Evolutionary conservation across 2,113 vertebrate species (phyloP).

Genomic region (Percopsis transmontana): DNA sequence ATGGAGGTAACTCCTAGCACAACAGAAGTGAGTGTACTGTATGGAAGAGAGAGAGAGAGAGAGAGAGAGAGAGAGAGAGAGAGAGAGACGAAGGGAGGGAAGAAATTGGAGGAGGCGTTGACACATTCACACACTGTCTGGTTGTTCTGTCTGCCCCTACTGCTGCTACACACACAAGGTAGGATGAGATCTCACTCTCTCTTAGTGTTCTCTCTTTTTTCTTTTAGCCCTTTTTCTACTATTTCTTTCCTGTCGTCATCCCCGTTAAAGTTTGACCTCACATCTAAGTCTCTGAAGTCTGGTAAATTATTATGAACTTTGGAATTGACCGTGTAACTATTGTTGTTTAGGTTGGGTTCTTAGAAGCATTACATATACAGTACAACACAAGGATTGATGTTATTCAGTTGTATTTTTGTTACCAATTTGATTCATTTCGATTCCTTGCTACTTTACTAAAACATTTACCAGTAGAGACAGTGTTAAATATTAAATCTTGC

Average conservation of each 20-base stretch:
- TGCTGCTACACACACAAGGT: conserved; percentile 39
- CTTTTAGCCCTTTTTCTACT: background rate
- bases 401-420: too few relatives aligned
- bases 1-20: conserved; percentile 52
- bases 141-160: conserved; percentile 31
- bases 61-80: conserved; percentile 18
- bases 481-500: too few relatives aligned
- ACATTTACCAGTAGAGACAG: too few relatives aligned
- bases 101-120: conserved; percentile 29
- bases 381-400: too few relatives aligned
- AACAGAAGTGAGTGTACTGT: conserved; percentile 65
- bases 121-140: conserved; percentile 39
- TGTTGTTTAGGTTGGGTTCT: too few relatives aligned
- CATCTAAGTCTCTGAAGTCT: background rate
- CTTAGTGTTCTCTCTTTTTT: conserved; percentile 6
- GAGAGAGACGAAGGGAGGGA: conserved; percentile 17
- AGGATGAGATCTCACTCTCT: conserved; percentile 22
- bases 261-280: background rate
- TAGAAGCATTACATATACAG: too few relatives aligned
- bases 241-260: background rate
- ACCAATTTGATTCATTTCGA: too few relatives aligned
- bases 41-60: conserved; percentile 21
- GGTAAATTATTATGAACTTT: background rate
- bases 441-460: too few relatives aligned
- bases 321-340: too few relatives aligned